phyloP scores from a whole-genome alignment of 2,113 vertebrate genomes.

The Alouatta palliata region DNA sequence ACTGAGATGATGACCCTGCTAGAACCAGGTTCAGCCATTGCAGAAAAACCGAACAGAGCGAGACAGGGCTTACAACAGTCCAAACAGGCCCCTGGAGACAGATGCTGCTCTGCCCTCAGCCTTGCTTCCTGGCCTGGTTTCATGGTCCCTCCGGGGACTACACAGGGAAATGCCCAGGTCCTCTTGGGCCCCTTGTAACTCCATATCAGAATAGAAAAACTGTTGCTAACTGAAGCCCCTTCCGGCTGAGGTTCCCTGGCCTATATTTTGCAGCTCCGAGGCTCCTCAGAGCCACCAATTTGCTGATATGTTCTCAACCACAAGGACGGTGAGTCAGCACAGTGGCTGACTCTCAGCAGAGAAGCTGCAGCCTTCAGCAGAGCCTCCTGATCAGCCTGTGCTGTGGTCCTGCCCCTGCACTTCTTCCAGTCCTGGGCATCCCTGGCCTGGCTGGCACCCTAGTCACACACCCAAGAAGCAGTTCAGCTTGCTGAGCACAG shows the following conservation, averaged over 20 bases:
- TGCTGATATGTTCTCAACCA: slow-evolving; percentile 5
- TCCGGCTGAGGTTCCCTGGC: not conserved
- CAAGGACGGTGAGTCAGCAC: slow-evolving; percentile 50
- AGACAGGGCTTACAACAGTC: not conserved
- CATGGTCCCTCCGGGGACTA: not conserved
- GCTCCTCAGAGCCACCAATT: not conserved
- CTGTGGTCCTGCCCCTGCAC: fast-evolving
- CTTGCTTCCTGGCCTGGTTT: not conserved
- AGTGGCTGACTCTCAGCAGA: not conserved
- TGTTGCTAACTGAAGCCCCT: not conserved
- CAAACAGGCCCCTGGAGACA: not conserved
- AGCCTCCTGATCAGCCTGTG: not conserved
- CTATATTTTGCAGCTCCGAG: slow-evolving; percentile 5
- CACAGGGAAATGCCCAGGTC: not conserved
- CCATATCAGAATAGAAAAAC: not conserved
- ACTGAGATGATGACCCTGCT: not conserved
- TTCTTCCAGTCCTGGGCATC: not conserved
- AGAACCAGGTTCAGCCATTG: not conserved
- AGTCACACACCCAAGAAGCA: no score
- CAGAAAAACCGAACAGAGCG: not conserved
- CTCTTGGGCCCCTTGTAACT: not conserved
- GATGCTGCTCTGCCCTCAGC: not conserved
- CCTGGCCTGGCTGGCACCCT: not conserved
- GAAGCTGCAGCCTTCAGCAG: not conserved
- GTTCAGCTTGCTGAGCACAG: not conserved